phyloP scores from a whole-genome alignment of 2,113 vertebrate species.

The Oreotragus oreotragus region DNA sequence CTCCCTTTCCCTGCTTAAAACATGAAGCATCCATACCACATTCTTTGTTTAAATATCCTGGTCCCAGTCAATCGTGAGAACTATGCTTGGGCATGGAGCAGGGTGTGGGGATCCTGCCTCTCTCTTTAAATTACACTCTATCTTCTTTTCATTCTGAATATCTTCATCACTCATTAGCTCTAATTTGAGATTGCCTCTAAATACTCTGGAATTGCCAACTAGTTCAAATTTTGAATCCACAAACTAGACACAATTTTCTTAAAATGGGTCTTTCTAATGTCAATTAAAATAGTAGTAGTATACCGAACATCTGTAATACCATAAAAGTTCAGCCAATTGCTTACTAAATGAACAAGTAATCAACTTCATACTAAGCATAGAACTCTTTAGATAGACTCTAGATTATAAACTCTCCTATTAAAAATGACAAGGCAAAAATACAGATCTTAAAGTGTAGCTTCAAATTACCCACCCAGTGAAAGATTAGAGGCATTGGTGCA shows the following conservation, averaged over 20 bases:
- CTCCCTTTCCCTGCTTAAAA: not conserved
- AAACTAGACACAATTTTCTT: not conserved
- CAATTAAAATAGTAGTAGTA: not conserved
- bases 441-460: not conserved
- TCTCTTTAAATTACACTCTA: not conserved
- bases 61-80: too few relatives aligned
- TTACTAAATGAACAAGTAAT: not conserved
- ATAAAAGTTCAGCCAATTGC: not conserved
- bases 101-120: not conserved
- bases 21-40: not conserved
- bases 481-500: not conserved
- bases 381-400: not conserved
- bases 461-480: not conserved
- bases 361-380: not conserved
- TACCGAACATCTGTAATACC: not conserved
- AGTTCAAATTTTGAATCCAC: not conserved
- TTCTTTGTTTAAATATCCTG: not conserved
- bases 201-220: not conserved
- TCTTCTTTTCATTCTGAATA: not conserved
- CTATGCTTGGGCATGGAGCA: not conserved
- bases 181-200: not conserved
- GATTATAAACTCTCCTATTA: not conserved
- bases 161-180: not conserved
- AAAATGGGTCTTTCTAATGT: not conserved
- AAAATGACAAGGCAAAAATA: not conserved